Evolutionary conservation across 2,113 vertebrate species (phyloP).

Genomic region (Stomatorhinus ivindoensis): DNA sequence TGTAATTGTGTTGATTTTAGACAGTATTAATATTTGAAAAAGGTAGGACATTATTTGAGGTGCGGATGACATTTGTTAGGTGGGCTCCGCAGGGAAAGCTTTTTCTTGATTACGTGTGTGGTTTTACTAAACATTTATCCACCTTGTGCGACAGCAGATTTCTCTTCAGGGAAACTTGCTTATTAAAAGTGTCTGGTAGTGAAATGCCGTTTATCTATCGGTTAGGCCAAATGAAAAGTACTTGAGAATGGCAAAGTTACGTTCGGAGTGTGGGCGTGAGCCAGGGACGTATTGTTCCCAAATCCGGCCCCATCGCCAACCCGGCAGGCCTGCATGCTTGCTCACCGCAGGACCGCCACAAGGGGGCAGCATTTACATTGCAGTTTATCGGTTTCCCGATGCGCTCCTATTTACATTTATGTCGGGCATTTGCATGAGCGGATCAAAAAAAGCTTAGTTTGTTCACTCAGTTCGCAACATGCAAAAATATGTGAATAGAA

Average conservation of each 20-base stretch:
- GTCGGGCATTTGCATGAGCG: constrained; percentile 59
- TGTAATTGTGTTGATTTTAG: background rate
- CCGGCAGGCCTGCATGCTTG: background rate
- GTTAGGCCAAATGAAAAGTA: background rate
- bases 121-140: constrained; percentile 7
- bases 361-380: constrained; percentile 93
- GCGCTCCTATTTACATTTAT: constrained; percentile 54
- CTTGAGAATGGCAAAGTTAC: background rate
- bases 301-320: background rate
- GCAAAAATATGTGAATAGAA: constrained; percentile 58
- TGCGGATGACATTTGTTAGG: background rate
- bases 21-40: constrained; percentile 6
- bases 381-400: constrained; percentile 55
- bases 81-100: background rate
- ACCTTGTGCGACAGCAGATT: background rate
- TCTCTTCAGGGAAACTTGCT: background rate
- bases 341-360: constrained; percentile 63
- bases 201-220: background rate
- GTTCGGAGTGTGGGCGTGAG: background rate
- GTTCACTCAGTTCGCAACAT: constrained; percentile 61
- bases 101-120: background rate
- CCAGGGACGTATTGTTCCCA: background rate
- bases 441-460: constrained; percentile 59
- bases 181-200: background rate
- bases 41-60: constrained; percentile 3